Evolutionary conservation across 2,113 vertebrate species (phyloP), one percentile per base, ranked within the genome.

Genomic region (Vidua macroura): DNA sequence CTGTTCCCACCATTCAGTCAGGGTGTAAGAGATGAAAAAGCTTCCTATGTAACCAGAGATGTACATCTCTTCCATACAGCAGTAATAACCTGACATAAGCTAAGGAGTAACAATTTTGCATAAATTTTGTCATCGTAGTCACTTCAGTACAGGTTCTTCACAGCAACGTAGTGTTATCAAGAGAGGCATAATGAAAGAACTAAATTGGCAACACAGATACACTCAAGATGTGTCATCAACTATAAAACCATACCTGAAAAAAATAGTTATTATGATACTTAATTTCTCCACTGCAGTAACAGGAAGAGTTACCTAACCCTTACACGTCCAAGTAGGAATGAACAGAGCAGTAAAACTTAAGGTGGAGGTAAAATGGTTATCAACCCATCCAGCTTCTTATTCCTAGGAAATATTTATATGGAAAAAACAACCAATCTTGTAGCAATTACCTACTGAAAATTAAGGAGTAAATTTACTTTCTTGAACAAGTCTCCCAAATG

Each of bases 241-340:
- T 44, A 35, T 39, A 60, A 83, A 72, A 64, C 5, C 3, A 25
- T 13, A 12, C 6, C 10, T 33, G 28, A 62, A 63, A 19, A 76
- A 68, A 56, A 9, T 3, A 23, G 3, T 35, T 7, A 33, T 10
- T 15, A 44, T 51, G 25, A 10, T 10, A 75, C n/a, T 60, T 23
- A 10, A 7, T 73, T 79, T 25, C 11, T 39, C 22, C 3, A 15
- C 14, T 60, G 46, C 4, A 53, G 13, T 31, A 83, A 43, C 1
- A 35, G 0, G 1, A 60, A 6, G 27, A 73, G 3, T n/a, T 58
- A n/a, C 10, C 55, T 49, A 39, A 4, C 11, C 3, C 5, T 59
- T 18, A 44, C 9, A 49, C 24, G 75, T 35, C 9, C 10, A 79
- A 55, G 10, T 13, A 49, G 9, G 12, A 85, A 62, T 12, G 8